These are phyloP conservation scores for Volucella inanis DNA, from an alignment of 2,888 invertebrate genomes.

Conservation along the genomic window DNA sequence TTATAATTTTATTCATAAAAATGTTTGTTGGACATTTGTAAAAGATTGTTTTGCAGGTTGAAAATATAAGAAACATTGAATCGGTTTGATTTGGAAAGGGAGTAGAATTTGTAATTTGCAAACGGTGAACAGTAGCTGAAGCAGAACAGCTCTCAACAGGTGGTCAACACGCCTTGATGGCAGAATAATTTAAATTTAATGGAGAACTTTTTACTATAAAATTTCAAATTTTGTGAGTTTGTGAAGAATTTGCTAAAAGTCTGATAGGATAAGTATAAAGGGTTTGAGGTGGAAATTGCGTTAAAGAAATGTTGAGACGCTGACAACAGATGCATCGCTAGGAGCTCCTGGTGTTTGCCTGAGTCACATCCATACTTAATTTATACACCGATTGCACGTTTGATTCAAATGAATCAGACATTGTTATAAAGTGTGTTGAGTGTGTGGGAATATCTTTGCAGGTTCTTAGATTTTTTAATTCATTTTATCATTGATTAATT, in stretches of 20 bases:
- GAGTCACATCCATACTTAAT: conserved; percentile 71
- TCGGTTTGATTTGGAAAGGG: neutral
- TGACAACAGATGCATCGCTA: conserved; percentile 65
- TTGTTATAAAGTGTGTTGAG: conserved; percentile 1
- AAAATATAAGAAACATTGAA: neutral
- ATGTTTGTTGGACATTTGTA: conserved; percentile 13
- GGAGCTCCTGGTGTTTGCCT: conserved; percentile 74
- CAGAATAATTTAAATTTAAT: neutral
- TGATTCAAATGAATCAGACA: conserved; percentile 4
- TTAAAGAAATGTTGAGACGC: neutral
- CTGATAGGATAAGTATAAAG: neutral
- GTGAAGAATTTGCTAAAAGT: neutral
- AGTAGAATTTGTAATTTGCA: neutral
- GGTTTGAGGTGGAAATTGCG: neutral
- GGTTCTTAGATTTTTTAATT: neutral
- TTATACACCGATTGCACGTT: conserved; percentile 23
- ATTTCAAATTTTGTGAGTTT: neutral
- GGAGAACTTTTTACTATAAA: conserved; percentile 4
- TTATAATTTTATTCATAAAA: conserved; percentile 11
- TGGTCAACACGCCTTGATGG: conserved; percentile 62
- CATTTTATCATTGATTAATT: neutral
- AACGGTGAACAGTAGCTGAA: conserved; percentile 67
- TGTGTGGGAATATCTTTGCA: neutral
- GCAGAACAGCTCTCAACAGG: conserved; percentile 63
- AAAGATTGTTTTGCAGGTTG: neutral